Base-by-base conservation (phyloP, 2,888 invertebrate species). In the Xanthia togata region DNA sequence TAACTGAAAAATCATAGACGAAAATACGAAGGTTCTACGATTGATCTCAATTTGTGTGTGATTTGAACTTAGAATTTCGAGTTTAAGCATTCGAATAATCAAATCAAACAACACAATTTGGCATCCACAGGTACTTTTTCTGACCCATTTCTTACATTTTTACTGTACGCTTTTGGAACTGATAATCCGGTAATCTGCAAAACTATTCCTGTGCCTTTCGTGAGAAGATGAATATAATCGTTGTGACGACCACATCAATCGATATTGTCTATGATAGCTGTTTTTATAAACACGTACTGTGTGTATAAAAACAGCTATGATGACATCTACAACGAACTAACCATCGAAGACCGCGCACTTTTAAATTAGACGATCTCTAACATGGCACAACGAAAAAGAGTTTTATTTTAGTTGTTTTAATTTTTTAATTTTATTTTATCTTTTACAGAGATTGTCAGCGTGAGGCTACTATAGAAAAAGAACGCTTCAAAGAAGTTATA, bases 401-500 rank as follows among this genome's bases (percentile, higher is more conserved):
- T 5, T 31, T 59, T 2, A 11, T 35, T 47, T 0, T 5, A 44
- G 6, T n/a, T 6, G 6, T 50, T 62, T 38, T 23, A 8, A 60
- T 41, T 17, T 62, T n/a, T n/a, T n/a, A 41, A 41, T 8, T 9
- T 9, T 2, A 11, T 5, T 35, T 55, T 74, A 44, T 70, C 75
- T 53, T 47, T 91, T 92, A 17, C 90, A 96, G 96, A 77, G 96
- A 97, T 82, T 94, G 93, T 79, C 96, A 96, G 83, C 92, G 97
- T 0, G 96, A 97, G 68, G 92, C 95, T 0, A 96, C 96, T 0
- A 97, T 97, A 38, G 96, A 97, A 38, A 97, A 96, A 78, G 97
- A 96, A 79, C 92, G 95, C 70, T 96, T 95, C 83, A 97, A 96
- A 85, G 96, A 97, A 91, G 96, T 97, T 78, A 91, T 97, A 86